Percentiles rank a stretch among this genome's conserved stretches.
Conservation (phyloP, 2,888 invertebrate species). For the Sesamia inferens region DNA sequence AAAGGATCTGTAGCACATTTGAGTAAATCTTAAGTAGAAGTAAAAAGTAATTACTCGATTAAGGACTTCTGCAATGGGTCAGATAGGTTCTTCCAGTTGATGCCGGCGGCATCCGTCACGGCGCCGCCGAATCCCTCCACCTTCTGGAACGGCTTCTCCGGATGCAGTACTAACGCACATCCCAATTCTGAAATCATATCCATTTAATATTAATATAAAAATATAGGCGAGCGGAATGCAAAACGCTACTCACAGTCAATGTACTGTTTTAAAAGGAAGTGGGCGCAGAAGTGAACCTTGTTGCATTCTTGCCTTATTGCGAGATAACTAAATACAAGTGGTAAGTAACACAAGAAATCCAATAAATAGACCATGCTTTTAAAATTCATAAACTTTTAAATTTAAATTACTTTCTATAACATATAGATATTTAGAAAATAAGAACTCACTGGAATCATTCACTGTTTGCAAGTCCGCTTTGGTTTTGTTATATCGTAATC, state of each 20-base stretch:
- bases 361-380: not conserved
- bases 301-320: not conserved
- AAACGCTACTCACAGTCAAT: not conserved
- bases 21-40: no score
- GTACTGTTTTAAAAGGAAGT: not conserved
- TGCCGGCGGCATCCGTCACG: constrained; percentile 92
- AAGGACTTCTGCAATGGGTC: constrained; percentile 75
- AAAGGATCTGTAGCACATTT: no score
- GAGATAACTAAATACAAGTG: no score
- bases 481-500: constrained; percentile 54
- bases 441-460: constrained; percentile 32
- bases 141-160: constrained; percentile 87
- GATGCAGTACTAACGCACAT: constrained; percentile 41
- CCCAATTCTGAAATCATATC: constrained; percentile 24
- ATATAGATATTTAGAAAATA: not conserved
- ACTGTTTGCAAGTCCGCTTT: constrained; percentile 22
- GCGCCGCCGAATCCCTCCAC: constrained; percentile 96
- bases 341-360: not conserved
- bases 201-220: not conserved
- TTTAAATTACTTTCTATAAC: not conserved
- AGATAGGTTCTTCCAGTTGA: constrained; percentile 91
- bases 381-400: not conserved
- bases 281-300: not conserved
- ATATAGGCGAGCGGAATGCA: not conserved
- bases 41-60: constrained; percentile 60